Evolutionary conservation across 2,888 invertebrate genomes (phyloP).

Genomic region (Idaea dimidiata): DNA sequence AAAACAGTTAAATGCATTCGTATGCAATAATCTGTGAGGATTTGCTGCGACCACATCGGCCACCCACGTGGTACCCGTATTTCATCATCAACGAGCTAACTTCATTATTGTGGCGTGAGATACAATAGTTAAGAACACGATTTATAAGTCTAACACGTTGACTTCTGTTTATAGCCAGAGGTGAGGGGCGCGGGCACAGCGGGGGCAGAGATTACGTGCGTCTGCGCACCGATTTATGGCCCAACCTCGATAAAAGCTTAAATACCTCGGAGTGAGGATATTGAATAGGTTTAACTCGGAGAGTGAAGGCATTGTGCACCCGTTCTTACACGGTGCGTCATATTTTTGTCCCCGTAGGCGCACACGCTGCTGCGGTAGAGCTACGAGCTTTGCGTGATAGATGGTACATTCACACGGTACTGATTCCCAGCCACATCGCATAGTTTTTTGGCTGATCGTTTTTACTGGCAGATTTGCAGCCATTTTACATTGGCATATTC

Average conservation of each 20-base stretch:
- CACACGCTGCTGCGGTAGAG: constrained; percentile 8
- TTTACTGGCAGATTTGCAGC: no score
- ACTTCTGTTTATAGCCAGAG: constrained; percentile 79
- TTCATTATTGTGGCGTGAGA: constrained; percentile 80
- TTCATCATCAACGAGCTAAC: constrained; percentile 79
- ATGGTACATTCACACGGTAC: background rate
- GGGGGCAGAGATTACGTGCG: constrained; percentile 76
- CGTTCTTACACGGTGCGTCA: constrained; percentile 4
- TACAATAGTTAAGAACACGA: constrained; percentile 81
- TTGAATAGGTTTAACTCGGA: constrained; percentile 56
- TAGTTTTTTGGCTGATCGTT: no score
- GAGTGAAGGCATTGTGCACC: constrained; percentile 27
- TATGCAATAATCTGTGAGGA: constrained; percentile 73
- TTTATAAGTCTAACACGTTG: constrained; percentile 81
- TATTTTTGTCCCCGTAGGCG: constrained; percentile 4
- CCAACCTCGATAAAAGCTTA: constrained; percentile 78
- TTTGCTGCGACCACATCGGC: constrained; percentile 65
- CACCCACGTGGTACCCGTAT: constrained; percentile 78
- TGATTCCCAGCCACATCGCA: no score
- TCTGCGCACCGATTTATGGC: constrained; percentile 76
- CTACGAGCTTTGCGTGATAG: constrained; percentile 3
- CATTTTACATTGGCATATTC: no score
- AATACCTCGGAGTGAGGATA: constrained; percentile 73
- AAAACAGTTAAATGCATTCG: constrained; percentile 66
- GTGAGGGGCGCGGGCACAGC: constrained; percentile 63